phyloP scores from a whole-genome alignment of 64 coral and sea anemone genomes.

The Acropora yongei region DNA sequence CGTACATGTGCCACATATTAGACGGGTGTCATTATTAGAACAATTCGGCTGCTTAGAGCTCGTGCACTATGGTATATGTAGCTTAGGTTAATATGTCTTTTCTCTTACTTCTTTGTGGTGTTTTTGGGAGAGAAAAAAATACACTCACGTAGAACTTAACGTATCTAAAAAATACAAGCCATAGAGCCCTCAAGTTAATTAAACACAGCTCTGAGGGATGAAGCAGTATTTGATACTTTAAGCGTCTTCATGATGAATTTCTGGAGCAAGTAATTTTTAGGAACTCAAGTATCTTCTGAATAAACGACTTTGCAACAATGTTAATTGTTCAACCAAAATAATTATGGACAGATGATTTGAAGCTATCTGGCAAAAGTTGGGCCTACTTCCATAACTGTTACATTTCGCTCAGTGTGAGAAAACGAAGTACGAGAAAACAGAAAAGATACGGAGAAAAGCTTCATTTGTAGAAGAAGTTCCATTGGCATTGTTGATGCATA shows the following conservation, averaged over 20 bases:
- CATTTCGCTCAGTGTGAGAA: conserved; percentile 17
- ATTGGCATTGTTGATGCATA: conserved; percentile 7
- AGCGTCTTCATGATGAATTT: neutral
- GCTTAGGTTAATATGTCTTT: too few relatives aligned
- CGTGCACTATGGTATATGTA: neutral
- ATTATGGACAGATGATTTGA: conserved; percentile 19
- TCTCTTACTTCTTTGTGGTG: conserved; percentile 28
- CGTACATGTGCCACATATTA: too few relatives aligned
- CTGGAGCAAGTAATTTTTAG: conserved; percentile 2
- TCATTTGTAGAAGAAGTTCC: conserved; percentile 8
- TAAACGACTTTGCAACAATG: conserved; percentile 19
- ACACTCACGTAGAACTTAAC: conserved; percentile 8
- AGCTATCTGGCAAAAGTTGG: neutral
- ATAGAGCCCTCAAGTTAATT: conserved; percentile 18
- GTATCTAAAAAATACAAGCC: conserved; percentile 1
- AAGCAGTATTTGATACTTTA: conserved; percentile 19
- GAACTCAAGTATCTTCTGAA: conserved; percentile 14
- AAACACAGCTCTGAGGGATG: conserved; percentile 4
- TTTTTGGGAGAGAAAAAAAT: conserved; percentile 14
- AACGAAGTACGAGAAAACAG: neutral
- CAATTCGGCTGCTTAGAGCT: too few relatives aligned
- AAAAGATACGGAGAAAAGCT: neutral
- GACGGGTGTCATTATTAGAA: neutral
- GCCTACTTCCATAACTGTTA: neutral
- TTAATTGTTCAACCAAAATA: neutral